A percentile compares a stretch with the other conserved stretches of the same genome.
These are phyloP conservation scores for Cotesia typhae DNA, from an alignment of 1,140 invertebrate genomes.

Conservation along the genomic window DNA sequence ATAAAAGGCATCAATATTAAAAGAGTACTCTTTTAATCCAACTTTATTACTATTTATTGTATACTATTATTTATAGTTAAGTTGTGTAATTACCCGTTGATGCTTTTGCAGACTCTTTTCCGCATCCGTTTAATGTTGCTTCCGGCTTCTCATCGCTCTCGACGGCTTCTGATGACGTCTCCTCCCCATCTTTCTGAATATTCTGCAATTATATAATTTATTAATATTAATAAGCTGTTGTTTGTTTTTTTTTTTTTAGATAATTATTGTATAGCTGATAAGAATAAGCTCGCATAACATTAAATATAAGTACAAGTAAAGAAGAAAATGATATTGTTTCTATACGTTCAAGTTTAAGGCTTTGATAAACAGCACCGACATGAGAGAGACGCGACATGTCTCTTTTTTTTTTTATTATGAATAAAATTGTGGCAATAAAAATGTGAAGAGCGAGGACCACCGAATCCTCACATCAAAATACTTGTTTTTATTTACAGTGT, in stretches of 20 bases:
- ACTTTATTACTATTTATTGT: neutral
- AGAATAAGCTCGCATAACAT: neutral
- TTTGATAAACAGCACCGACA: no score
- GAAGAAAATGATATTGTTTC: neutral
- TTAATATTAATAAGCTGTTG: slow-evolving; percentile 10
- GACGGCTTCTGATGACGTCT: slow-evolving; percentile 23
- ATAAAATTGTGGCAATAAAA: no score
- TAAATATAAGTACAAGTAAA: neutral
- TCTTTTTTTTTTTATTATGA: no score
- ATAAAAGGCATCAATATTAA: no score
- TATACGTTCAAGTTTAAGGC: neutral
- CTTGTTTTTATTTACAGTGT: no score
- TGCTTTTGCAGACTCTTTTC: slow-evolving; percentile 19
- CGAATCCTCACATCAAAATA: no score
- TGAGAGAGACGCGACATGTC: no score
- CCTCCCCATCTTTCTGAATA: slow-evolving; percentile 38
- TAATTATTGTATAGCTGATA: neutral
- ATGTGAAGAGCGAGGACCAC: no score
- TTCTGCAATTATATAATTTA: slow-evolving; percentile 18
- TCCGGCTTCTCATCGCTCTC: slow-evolving; percentile 29
- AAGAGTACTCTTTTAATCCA: neutral
- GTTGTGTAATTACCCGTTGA: slow-evolving; percentile 26
- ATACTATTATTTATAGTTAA: neutral
- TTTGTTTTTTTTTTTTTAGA: neutral
- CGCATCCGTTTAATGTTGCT: slow-evolving; percentile 22